A percentile compares a stretch with the other conserved stretches of the same genome.
Conservation (phyloP, 1,140 invertebrate species). For the Cherax destructor region DNA sequence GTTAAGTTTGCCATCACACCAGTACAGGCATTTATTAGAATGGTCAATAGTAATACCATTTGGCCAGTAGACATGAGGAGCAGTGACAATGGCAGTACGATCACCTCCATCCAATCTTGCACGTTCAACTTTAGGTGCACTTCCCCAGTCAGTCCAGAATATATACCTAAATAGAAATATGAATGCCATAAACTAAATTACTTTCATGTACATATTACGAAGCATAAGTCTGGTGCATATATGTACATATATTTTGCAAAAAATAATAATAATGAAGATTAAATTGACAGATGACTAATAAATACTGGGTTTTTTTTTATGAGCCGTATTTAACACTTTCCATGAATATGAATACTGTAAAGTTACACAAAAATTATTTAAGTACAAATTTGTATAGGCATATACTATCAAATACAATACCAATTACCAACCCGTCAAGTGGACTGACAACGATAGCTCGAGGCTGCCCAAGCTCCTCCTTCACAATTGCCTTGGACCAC, state of each 20-base stretch:
- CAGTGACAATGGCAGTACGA: conserved; percentile 79
- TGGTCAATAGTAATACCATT: conserved; percentile 84
- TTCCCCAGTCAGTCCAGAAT: conserved; percentile 95
- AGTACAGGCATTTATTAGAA: conserved; percentile 84
- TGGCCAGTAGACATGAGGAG: conserved; percentile 84
- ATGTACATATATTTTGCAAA: too few species aligned
- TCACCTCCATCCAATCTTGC: conserved; percentile 85
- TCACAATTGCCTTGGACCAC: conserved; percentile 83
- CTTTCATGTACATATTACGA: too few species aligned
- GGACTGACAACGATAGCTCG: conserved; percentile 90
- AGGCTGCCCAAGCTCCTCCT: conserved; percentile 84
- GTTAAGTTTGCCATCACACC: conserved; percentile 86
- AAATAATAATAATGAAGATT: too few species aligned
- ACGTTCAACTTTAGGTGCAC: conserved; percentile 84
- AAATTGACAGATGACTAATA: neutral
- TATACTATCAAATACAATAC: too few species aligned
- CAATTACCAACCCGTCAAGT: conserved; percentile 78
- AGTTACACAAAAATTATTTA: neutral
- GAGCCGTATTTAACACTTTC: neutral
- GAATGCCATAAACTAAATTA: neutral
- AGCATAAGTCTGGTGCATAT: too few species aligned
- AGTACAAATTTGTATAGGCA: neutral
- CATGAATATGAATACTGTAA: neutral
- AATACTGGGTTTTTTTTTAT: neutral
- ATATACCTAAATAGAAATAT: conserved; percentile 85